Evolutionary conservation across 2,888 invertebrate genomes (phyloP).

Genomic region (Drosophila diplacantha): DNA sequence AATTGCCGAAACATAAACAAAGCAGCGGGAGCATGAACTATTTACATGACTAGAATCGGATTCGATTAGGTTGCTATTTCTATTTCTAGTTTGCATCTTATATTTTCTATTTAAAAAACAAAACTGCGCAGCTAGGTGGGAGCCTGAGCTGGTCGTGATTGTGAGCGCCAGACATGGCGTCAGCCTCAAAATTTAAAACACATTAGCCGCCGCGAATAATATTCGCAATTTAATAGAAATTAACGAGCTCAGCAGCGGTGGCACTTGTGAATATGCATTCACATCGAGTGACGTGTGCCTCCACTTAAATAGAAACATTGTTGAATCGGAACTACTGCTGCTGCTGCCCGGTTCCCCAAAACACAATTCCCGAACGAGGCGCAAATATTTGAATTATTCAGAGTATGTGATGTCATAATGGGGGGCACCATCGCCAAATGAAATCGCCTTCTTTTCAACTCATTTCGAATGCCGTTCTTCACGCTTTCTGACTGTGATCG

Average conservation of each 20-base stretch:
- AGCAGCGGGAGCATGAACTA: constrained; percentile 49
- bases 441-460: constrained; percentile 6
- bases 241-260: constrained; percentile 22
- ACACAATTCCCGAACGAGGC: constrained; percentile 47
- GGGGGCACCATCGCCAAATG: constrained; percentile 17
- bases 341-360: constrained; percentile 1
- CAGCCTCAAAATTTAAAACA: constrained; percentile 17
- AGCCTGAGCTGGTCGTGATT: constrained; percentile 14
- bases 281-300: constrained; percentile 65
- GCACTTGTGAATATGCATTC: constrained; percentile 46
- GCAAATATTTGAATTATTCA: constrained; percentile 66
- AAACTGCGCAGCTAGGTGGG: constrained; percentile 34
- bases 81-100: neutral
- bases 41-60: constrained; percentile 43
- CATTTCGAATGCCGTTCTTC: constrained; percentile 30
- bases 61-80: constrained; percentile 12
- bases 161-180: constrained; percentile 26
- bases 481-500: constrained; percentile 49
- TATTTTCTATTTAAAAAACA: constrained; percentile 9
- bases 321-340: constrained; percentile 25
- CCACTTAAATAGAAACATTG: constrained; percentile 66
- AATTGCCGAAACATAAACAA: constrained; percentile 65
- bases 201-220: constrained; percentile 23
- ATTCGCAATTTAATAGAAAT: constrained; percentile 38
- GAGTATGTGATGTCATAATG: constrained; percentile 67